Evolutionary conservation across 2,888 invertebrate species (phyloP), one percentile per base, ranked within the genome.

Genomic region (Pheosia tremula): DNA sequence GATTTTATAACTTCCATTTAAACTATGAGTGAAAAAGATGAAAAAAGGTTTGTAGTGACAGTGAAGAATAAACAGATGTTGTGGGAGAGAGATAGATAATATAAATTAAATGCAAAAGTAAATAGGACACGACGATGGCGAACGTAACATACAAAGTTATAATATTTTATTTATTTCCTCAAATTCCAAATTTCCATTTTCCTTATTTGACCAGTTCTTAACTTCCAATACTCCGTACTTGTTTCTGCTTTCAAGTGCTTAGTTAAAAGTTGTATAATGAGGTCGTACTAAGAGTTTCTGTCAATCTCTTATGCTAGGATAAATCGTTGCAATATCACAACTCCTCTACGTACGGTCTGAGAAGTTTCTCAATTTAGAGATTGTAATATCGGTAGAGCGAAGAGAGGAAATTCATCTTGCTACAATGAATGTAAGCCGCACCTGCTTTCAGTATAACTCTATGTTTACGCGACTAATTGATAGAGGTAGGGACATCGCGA

Each of bases 181-280:
- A 24, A 6, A 54, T 24, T 37, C 11, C 36, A 47, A 11, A 47
- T 47, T 36, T 24, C 24, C 24, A 24, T 24, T 24, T 24, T 24
- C 24, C 24, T 24, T 24, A 24, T 24, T 24, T 24, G 24, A 24
- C 24, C 24, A 24, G 24, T 24, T 24, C 24, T 24, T 24, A 24
- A 24, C 11, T 7, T 41, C 41, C 41, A 41, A 7, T 7, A 8
- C 41, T 41, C 4, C 24, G 13, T 50, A 50, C 50, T 13, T 50
- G 5, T 50, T 50, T 56, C 68, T 64, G 60, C 59, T 58, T 61
- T 24, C 49, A 63, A 74, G 63, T 60, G 58, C 65, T 66, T 74
- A 59, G 64, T 73, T 74, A 68, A 60, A 73, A 74, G 57, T 73
- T 73, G 13, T 52, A 55, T 62, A 73, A 74, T 62, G 62, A 71